Conservation (phyloP, 2,888 invertebrate genomes). For the Stegophylla sp. region DNA sequence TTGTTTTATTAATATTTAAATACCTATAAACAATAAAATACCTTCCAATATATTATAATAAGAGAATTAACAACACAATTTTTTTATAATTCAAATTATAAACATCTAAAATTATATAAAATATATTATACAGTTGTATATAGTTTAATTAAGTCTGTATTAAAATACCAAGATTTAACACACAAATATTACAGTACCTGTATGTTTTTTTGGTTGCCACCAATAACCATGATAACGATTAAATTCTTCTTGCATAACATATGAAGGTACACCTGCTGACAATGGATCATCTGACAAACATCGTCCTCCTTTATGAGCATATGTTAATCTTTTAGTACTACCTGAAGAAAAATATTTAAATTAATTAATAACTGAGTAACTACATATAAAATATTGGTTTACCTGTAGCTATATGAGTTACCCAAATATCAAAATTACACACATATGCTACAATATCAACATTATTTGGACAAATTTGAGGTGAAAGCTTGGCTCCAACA, state of each 20-base stretch:
- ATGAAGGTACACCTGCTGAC: constrained; percentile 95
- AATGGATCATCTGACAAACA: constrained; percentile 81
- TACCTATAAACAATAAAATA: too few species aligned
- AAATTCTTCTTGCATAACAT: constrained; percentile 98
- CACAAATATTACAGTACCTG: too few species aligned
- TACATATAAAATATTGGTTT: neutral
- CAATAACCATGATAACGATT: constrained; percentile 95
- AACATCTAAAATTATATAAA: too few species aligned
- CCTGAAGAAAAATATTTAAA: constrained; percentile 65
- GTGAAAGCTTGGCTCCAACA: constrained; percentile 77
- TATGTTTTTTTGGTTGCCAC: constrained; percentile 76
- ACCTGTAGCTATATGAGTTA: constrained; percentile 72
- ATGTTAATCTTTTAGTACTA: constrained; percentile 75
- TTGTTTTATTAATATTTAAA: too few species aligned
- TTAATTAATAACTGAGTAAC: neutral
- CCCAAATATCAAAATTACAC: constrained; percentile 89
- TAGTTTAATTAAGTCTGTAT: too few species aligned
- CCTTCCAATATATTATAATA: too few species aligned
- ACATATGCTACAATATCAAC: constrained; percentile 87
- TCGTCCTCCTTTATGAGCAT: constrained; percentile 73
- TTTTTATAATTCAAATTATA: too few species aligned
- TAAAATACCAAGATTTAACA: too few species aligned
- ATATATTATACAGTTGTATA: too few species aligned
- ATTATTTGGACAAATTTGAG: constrained; percentile 83
- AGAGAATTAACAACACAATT: too few species aligned